Evolutionary conservation across 2,888 invertebrate species (phyloP).

Genomic region (Meiosimyza decipiens): DNA sequence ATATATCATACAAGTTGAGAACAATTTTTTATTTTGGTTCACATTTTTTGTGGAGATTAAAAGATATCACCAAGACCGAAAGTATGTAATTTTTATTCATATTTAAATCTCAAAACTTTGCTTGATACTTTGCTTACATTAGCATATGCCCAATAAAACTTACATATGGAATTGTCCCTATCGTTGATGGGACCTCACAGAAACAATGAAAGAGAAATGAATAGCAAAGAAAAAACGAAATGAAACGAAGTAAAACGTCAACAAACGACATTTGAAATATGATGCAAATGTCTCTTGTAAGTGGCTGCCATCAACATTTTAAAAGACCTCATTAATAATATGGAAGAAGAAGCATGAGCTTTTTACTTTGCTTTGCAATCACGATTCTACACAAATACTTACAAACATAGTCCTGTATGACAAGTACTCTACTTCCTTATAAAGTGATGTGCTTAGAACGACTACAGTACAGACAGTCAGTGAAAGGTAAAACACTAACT

Average conservation of each 20-base stretch:
- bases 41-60: too few relatives aligned
- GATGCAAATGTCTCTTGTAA: conserved; percentile 62
- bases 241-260: conserved; percentile 29
- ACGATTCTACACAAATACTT: background rate
- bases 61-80: too few relatives aligned
- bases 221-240: background rate
- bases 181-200: background rate
- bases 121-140: background rate
- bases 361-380: too few relatives aligned
- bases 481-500: background rate
- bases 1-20: too few relatives aligned
- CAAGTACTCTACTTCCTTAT: background rate
- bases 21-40: too few relatives aligned
- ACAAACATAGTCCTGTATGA: background rate
- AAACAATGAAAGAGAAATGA: background rate
- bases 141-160: background rate
- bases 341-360: conserved; percentile 5
- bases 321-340: conserved; percentile 46
- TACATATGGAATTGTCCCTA: background rate
- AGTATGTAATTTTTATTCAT: too few relatives aligned
- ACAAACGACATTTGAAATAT: conserved; percentile 58
- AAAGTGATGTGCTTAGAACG: background rate
- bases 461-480: background rate
- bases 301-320: conserved; percentile 54
- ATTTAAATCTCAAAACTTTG: too few relatives aligned